A percentile compares a stretch with the other conserved stretches of the same genome.
Conservation (phyloP, 2,888 invertebrate genomes). For the Thyatira batis region DNA sequence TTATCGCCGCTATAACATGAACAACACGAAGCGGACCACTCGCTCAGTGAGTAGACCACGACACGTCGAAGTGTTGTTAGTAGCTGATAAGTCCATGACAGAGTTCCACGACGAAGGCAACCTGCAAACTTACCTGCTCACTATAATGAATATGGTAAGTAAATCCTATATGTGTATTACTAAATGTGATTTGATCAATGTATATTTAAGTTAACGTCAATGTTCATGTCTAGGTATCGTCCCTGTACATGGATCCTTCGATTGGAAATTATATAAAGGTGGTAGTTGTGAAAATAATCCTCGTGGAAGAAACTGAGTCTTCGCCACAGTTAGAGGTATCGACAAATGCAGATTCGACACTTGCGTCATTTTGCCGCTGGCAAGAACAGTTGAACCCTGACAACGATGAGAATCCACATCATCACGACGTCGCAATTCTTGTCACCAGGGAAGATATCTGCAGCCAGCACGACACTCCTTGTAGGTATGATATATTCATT, state of each 20-base stretch:
- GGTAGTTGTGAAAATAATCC: constrained; percentile 92
- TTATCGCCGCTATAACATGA: constrained; percentile 42
- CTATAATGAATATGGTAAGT: constrained; percentile 95
- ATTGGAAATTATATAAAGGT: constrained; percentile 96
- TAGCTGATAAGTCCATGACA: constrained; percentile 94
- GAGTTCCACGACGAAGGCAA: constrained; percentile 92
- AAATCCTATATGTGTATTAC: neutral
- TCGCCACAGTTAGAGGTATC: constrained; percentile 87
- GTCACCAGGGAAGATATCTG: constrained; percentile 91
- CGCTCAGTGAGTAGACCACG: constrained; percentile 89
- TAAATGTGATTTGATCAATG: neutral
- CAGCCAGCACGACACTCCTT: constrained; percentile 80
- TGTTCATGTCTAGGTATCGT: constrained; percentile 81
- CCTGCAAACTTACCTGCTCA: constrained; percentile 92
- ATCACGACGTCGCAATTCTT: constrained; percentile 94
- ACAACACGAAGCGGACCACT: constrained; percentile 42
- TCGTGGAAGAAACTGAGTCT: constrained; percentile 86
- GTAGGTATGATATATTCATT: constrained; percentile 63
- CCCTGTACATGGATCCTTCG: constrained; percentile 92
- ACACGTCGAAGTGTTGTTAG: constrained; percentile 93
- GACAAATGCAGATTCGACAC: constrained; percentile 91
- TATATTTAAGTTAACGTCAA: neutral
- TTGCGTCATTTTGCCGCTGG: constrained; percentile 94
- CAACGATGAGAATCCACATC: constrained; percentile 91
- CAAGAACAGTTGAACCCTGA: constrained; percentile 88